phyloP scores from a whole-genome alignment of 2,113 vertebrate genomes.

The Ageneiosus marmoratus region DNA sequence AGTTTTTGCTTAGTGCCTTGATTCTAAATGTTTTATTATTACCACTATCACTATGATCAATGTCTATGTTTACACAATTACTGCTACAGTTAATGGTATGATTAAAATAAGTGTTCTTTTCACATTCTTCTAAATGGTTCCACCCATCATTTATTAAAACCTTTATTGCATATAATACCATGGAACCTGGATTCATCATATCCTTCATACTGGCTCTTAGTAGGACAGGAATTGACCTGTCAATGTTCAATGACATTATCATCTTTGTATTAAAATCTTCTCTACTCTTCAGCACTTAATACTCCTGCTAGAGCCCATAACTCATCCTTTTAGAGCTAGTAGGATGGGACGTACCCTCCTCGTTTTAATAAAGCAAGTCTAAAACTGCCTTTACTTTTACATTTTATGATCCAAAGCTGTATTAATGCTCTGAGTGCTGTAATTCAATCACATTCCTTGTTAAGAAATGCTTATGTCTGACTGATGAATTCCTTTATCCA shows the following conservation, averaged over 20 bases:
- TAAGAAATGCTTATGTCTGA: slow-evolving; percentile 70
- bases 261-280: slow-evolving; percentile 53
- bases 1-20: neutral
- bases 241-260: slow-evolving; percentile 32
- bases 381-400: slow-evolving; percentile 62
- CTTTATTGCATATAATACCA: neutral
- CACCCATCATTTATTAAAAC: neutral
- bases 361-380: slow-evolving; percentile 74
- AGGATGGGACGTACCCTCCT: slow-evolving; percentile 63
- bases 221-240: slow-evolving; percentile 17
- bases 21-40: neutral
- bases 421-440: slow-evolving; percentile 61
- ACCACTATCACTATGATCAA: neutral
- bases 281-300: slow-evolving; percentile 28
- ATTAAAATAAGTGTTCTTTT: neutral
- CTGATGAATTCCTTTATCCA: slow-evolving; percentile 72
- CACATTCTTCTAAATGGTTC: neutral
- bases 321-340: slow-evolving; percentile 61
- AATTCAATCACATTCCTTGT: slow-evolving; percentile 73
- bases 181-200: neutral
- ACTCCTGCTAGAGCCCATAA: slow-evolving; percentile 58
- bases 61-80: neutral
- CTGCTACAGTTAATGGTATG: neutral
- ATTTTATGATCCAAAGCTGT: slow-evolving; percentile 64
- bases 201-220: neutral